Evolutionary conservation across 1,140 invertebrate species (phyloP).

Genomic region (Pemphigus obesinymphae): DNA sequence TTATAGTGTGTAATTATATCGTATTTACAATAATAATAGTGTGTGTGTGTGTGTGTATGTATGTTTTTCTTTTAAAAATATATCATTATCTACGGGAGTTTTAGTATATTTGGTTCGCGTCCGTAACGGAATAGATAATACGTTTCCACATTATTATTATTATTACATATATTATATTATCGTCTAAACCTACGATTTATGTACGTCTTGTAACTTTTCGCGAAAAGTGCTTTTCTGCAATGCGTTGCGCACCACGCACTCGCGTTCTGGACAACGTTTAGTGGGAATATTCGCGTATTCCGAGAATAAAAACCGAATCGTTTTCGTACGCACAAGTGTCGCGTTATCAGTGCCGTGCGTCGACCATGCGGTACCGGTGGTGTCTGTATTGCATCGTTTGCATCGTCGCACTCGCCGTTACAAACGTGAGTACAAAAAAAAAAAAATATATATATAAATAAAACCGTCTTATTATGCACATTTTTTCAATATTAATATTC

Average conservation of each 20-base stretch:
- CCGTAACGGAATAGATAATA: not conserved
- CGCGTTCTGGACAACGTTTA: not conserved
- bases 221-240: not conserved
- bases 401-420: not conserved
- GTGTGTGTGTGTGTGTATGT: no score
- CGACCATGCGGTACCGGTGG: conserved; percentile 37
- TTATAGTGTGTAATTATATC: no score
- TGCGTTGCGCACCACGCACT: not conserved
- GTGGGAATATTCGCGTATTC: not conserved
- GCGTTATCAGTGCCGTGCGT: conserved; percentile 16
- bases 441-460: not conserved
- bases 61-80: no score
- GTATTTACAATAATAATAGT: no score
- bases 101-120: not conserved
- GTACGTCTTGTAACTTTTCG: no score
- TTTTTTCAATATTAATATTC: not conserved
- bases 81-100: not conserved
- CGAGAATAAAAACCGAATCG: not conserved
- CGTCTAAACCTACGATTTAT: not conserved
- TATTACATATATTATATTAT: not conserved
- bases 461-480: not conserved
- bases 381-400: conserved; percentile 16
- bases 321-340: not conserved
- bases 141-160: not conserved
- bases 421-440: conserved; percentile 18